Evolutionary conservation across 2,113 vertebrate species (phyloP).

Genomic region (Proterorhinus semilunaris): DNA sequence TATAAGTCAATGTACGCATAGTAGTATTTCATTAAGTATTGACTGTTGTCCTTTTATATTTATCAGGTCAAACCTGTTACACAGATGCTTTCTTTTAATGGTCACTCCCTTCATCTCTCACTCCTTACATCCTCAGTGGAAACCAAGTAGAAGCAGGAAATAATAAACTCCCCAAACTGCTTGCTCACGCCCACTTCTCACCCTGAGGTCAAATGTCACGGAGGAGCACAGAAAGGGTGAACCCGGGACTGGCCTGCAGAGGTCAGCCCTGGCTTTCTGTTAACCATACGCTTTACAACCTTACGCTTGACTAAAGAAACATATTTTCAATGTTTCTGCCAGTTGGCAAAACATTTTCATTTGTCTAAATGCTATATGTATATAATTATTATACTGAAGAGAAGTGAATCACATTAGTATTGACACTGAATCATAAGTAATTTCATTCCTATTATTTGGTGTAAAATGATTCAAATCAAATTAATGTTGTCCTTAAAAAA

Average conservation of each 20-base stretch:
- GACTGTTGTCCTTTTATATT: neutral
- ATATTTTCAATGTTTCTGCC: neutral
- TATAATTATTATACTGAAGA: too few species aligned
- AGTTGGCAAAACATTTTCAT: neutral
- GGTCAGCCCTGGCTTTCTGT: conserved; percentile 43
- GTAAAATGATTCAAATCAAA: too few species aligned
- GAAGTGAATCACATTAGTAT: too few species aligned
- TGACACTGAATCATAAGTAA: too few species aligned
- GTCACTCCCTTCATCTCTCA: conserved; percentile 16
- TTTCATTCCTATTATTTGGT: too few species aligned
- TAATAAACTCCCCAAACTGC: conserved; percentile 93
- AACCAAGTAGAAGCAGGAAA: conserved; percentile 87
- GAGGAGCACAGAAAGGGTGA: conserved; percentile 67
- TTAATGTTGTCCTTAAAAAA: too few species aligned
- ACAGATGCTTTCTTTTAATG: conserved; percentile 26
- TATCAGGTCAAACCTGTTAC: conserved; percentile 11
- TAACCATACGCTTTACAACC: conserved; percentile 11
- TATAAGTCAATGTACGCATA: neutral
- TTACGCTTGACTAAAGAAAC: neutral
- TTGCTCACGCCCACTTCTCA: conserved; percentile 79
- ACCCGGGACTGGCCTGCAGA: conserved; percentile 47
- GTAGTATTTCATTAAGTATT: neutral
- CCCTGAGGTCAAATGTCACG: conserved; percentile 83
- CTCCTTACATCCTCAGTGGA: conserved; percentile 44
- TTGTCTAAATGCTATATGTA: too few species aligned